Base-by-base conservation (phyloP, 2,888 invertebrate genomes). In the Hemithea aestivaria region DNA sequence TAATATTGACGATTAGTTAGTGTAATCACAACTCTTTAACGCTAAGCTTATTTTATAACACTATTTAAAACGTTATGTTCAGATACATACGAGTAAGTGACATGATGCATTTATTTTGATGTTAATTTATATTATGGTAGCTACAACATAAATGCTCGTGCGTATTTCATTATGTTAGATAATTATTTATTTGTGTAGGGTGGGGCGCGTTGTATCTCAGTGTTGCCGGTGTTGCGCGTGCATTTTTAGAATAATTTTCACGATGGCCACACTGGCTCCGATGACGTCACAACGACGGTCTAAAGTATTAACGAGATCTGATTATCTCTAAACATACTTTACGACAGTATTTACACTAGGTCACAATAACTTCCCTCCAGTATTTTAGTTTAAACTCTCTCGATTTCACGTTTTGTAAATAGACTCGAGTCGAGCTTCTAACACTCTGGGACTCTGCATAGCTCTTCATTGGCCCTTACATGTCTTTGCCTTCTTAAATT, bases 101-200 rank as follows among this genome's bases (percentile, higher is more conserved):
- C 84, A 72, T 82, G 83, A 84, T 85, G 87, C 87, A 87, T 87
- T 87, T 87, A 87, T 85, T 83, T 83, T 61, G 75, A 80, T 82
- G 82, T 81, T 85, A 84, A 81, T 83, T 84, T 82, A 82, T 79
- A 71, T 70, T 83, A 81, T 78, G 78, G 77, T 84, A 85, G 82
- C 82, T 81, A 81, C 78, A 81, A 81, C 73, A 78, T 80, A 77
- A 82, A 82, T 81, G 80, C 83, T 82, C 80, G 76, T 76, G 78
- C 75, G 66, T 76, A 61, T 70, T 75, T 75, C 79, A 73, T 80
- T 77, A 73, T 75, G 66, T 67, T 79, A 82, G 75, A 74, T 73
- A 74, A 73, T 80, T 79, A 80, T 83, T 85, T 81, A 82, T 83
- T 59, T 64, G 62, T 66, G 63, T 65, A 51, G 53, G 64, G 56